Conservation (phyloP, 2,888 invertebrate genomes). For the Meteorus colon region DNA sequence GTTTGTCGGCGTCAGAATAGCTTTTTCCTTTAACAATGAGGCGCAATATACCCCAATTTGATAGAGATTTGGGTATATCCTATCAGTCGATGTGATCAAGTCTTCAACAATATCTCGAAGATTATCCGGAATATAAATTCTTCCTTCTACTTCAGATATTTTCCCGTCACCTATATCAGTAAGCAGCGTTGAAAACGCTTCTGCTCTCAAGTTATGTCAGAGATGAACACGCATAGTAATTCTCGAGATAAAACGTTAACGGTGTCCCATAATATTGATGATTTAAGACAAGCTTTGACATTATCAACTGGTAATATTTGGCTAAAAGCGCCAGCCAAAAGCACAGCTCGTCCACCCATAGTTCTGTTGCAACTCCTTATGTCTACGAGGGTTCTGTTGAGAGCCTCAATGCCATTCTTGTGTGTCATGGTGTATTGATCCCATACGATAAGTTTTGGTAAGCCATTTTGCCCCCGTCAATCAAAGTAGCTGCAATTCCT, state of each 20-base stretch:
- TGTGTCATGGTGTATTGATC: neutral
- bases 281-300: neutral
- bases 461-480: too few relatives aligned
- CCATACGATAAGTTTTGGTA: constrained; percentile 5
- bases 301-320: neutral
- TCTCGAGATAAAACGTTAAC: neutral
- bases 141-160: constrained; percentile 14
- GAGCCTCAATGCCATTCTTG: neutral
- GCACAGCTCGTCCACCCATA: constrained; percentile 2
- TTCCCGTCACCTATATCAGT: neutral
- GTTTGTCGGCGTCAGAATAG: constrained; percentile 11
- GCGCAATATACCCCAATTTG: neutral
- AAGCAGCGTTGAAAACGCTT: neutral
- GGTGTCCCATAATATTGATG: neutral
- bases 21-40: too few relatives aligned
- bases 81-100: neutral
- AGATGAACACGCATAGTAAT: constrained; percentile 1
- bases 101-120: constrained; percentile 9
- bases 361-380: neutral
- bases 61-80: neutral
- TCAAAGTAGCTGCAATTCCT: too few relatives aligned
- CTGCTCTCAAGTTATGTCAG: neutral
- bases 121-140: constrained; percentile 13
- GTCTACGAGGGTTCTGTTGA: constrained; percentile 9
- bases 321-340: constrained; percentile 7